phyloP scores from a whole-genome alignment of 2,113 vertebrate species.

The Misgurnus anguillicaudatus region DNA sequence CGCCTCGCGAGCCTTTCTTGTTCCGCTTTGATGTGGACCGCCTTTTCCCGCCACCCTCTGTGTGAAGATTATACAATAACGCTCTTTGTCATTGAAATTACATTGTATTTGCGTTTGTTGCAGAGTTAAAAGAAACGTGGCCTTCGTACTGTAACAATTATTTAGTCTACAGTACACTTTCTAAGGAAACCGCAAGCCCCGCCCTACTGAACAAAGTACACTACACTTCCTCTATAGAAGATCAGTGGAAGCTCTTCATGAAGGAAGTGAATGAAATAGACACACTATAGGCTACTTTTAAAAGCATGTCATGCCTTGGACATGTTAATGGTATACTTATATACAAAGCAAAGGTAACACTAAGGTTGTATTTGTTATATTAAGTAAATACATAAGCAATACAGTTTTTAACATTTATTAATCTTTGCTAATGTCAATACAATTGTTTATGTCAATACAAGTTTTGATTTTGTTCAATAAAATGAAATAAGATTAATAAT shows the following conservation, averaged over 20 bases:
- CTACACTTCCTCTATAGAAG: slow-evolving; percentile 56
- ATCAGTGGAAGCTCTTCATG: slow-evolving; percentile 37
- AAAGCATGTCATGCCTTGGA: not conserved
- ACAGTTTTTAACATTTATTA: too few relatives aligned
- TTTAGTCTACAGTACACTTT: slow-evolving; percentile 64
- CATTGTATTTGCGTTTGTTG: slow-evolving; percentile 29
- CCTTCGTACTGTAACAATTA: not conserved
- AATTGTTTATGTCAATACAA: too few relatives aligned
- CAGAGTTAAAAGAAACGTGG: slow-evolving; percentile 35
- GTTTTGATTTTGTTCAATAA: too few relatives aligned
- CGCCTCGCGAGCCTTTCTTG: slow-evolving; percentile 65
- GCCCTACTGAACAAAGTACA: slow-evolving; percentile 44
- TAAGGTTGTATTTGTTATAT: too few relatives aligned
- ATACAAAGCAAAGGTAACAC: not conserved
- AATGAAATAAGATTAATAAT: too few relatives aligned
- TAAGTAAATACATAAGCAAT: too few relatives aligned
- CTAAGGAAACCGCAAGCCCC: slow-evolving; percentile 62
- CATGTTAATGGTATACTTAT: not conserved
- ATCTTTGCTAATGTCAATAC: too few relatives aligned
- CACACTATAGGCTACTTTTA: not conserved
- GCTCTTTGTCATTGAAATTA: not conserved
- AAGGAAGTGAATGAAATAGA: slow-evolving; percentile 4
- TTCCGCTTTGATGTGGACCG: slow-evolving; percentile 74
- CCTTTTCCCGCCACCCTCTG: slow-evolving; percentile 53
- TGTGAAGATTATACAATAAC: slow-evolving; percentile 46